Evolutionary conservation across 2,888 invertebrate species (phyloP), one percentile per base, ranked within the genome.

Genomic region (Athrips mouffetella): DNA sequence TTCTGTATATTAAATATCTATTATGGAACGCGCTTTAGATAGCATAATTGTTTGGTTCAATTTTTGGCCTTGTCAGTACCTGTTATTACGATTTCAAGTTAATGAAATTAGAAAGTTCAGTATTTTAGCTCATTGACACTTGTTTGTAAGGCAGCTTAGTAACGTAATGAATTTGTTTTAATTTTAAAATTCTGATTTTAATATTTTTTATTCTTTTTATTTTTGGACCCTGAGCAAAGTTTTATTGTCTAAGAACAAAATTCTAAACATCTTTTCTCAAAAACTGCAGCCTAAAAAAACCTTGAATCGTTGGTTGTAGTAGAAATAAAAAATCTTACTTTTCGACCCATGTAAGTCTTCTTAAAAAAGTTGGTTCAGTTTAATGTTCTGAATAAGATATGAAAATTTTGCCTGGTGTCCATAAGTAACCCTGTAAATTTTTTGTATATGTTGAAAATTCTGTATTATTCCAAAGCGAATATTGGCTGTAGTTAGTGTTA

Each of bases 111-210:
- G 1, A 45, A 41, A 21, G 33, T 45, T 21, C 49, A 49, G 49
- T 49, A 49, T 49, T 49, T 49, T 33, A 44, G 31, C 37, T 42
- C 21, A 48, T 27, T 45, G 27, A 45, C 45, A 44, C 16, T 37
- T 13, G 16, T 49, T 4, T 33, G 27, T 35, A 41, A 45, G 49
- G 49, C 49, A 49, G 45, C 40, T 29, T 39, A 21, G 18, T 23
- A 25, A 27, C 13, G 27, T n/a, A n/a, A n/a, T 13, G 13, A 20
- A 8, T 37, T 37, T 11, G n/a, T 40, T 13, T 20, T 40, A 27
- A 41, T 41, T 41, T 41, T 41, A 3, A 44, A 31, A 44, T 16
- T 29, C 8, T 16, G 29, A 29, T 13, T 29, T 29, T 29, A 18
- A 7, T 15, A 16, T 29, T 18, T 27, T 20, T 27, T 41, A 25